Evolutionary conservation across 2,797 vertebrate genomes (phyloP).

Genomic region (Hafferia zeledoni): DNA sequence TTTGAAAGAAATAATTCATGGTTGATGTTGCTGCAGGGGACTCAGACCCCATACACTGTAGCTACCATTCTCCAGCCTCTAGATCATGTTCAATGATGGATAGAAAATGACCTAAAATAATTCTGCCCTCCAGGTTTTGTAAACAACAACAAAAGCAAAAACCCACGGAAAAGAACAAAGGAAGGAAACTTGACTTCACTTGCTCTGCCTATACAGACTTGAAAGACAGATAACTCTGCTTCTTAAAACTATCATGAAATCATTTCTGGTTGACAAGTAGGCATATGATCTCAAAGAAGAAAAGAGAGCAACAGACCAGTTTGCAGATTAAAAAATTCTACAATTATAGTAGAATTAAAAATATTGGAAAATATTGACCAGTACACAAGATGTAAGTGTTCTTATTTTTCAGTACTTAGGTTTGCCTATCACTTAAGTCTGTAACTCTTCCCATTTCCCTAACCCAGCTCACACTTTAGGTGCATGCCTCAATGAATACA

Average conservation of each 20-base stretch:
- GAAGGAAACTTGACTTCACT: not conserved
- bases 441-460: not conserved
- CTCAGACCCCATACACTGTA: not conserved
- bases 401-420: not conserved
- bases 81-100: not conserved
- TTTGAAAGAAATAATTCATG: fast-evolving
- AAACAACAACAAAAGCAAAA: not conserved
- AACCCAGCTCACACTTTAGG: not conserved
- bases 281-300: not conserved
- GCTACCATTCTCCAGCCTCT: not conserved
- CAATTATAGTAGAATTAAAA: not conserved
- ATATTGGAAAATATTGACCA: not conserved
- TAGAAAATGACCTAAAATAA: not conserved
- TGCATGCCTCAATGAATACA: not conserved
- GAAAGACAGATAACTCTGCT: not conserved
- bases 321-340: not conserved
- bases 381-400: not conserved
- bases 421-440: not conserved
- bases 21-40: not conserved
- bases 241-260: not conserved
- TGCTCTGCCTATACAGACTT: not conserved
- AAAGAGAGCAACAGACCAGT: not conserved
- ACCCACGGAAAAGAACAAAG: not conserved
- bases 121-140: fast-evolving
- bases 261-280: not conserved